These are phyloP conservation scores for Aphrophora alni DNA, from an alignment of 2,888 invertebrate genomes.

Conservation along the genomic window DNA sequence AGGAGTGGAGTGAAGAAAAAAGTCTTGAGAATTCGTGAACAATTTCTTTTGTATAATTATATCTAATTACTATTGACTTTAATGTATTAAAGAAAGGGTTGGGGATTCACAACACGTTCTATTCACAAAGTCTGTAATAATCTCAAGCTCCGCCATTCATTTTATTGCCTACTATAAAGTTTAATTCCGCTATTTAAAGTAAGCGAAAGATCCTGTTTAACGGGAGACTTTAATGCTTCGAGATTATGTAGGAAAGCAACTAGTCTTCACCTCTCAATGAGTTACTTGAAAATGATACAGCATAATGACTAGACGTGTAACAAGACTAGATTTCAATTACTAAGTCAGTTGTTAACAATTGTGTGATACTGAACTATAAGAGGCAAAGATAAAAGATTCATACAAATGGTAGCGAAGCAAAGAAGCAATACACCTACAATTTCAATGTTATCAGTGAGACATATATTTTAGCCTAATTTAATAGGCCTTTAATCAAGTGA, in stretches of 20 bases:
- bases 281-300: too few species aligned
- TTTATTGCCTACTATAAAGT: background rate
- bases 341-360: too few species aligned
- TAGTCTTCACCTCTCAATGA: background rate
- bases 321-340: too few species aligned
- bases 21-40: background rate
- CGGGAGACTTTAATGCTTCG: background rate
- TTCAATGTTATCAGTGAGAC: too few species aligned
- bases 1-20: background rate
- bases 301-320: too few species aligned
- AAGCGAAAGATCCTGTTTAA: background rate
- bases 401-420: too few species aligned
- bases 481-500: too few species aligned
- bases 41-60: constrained; percentile 9
- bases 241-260: background rate
- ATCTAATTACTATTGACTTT: constrained; percentile 9
- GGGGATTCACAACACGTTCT: constrained; percentile 6
- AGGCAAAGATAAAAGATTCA: too few species aligned
- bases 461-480: too few species aligned
- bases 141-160: background rate
- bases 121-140: background rate
- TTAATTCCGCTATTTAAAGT: background rate
- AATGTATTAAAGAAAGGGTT: background rate
- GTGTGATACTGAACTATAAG: too few species aligned
- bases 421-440: too few species aligned